phyloP scores from a whole-genome alignment of 2,888 invertebrate species.

The Timandra comae region DNA sequence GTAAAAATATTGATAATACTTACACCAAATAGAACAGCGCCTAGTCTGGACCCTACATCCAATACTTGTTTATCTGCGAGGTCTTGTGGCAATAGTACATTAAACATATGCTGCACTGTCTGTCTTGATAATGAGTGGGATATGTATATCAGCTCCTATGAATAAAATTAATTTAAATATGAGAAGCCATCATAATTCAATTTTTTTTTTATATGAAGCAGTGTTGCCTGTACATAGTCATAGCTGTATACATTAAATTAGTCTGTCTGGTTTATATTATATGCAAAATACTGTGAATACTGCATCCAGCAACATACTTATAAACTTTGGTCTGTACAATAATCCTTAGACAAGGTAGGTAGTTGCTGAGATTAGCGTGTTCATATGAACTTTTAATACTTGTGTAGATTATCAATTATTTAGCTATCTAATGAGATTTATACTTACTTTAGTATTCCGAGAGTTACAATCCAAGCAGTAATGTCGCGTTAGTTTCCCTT shows the following conservation, averaged over 20 bases:
- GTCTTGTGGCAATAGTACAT: constrained; percentile 77
- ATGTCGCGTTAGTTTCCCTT: constrained; percentile 48
- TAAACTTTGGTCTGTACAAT: no score
- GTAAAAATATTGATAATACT: constrained; percentile 26
- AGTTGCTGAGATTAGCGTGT: no score
- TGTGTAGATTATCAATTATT: no score
- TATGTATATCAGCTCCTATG: constrained; percentile 73
- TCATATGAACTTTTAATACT: no score
- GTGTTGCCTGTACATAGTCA: no score
- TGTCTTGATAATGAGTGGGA: constrained; percentile 81
- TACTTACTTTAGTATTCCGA: constrained; percentile 45
- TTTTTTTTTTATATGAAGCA: neutral
- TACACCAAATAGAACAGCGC: constrained; percentile 82
- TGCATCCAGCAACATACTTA: no score
- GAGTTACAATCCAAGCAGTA: constrained; percentile 60
- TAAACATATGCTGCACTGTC: constrained; percentile 78
- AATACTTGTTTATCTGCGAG: constrained; percentile 75
- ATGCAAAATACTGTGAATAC: no score
- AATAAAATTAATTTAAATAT: constrained; percentile 12
- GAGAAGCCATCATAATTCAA: neutral
- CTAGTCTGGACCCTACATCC: constrained; percentile 83
- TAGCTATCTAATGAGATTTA: no score
- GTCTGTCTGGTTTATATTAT: no score
- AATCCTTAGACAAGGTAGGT: no score
- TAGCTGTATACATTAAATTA: no score